These are phyloP conservation scores for Megaceryle maxima DNA, from an alignment of 2,113 vertebrate species.

Conservation along the genomic window DNA sequence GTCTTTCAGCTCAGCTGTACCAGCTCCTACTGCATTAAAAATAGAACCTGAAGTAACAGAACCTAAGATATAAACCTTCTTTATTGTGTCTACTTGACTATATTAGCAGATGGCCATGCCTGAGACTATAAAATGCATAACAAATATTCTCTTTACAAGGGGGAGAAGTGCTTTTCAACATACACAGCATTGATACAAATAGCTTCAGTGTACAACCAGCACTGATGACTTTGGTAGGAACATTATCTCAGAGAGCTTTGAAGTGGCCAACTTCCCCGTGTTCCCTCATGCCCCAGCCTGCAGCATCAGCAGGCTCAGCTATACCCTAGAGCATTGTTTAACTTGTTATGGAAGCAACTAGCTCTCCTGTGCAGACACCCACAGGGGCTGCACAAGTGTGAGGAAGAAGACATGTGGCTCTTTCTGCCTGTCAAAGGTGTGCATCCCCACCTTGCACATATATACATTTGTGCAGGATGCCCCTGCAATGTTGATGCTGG, in stretches of 20 bases:
- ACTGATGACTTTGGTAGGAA: background rate
- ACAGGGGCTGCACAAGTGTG: background rate
- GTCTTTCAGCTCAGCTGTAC: conserved; percentile 44
- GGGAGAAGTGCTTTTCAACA: background rate
- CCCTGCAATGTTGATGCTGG: fast-evolving
- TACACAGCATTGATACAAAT: background rate
- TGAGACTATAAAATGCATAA: background rate
- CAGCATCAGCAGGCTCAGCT: background rate
- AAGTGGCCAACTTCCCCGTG: background rate
- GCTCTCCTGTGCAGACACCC: fast-evolving
- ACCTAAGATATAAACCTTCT: conserved; percentile 22
- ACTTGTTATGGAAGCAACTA: background rate
- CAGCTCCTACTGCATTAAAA: background rate
- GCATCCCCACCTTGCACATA: fast-evolving
- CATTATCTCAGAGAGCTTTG: fast-evolving
- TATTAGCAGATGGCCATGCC: conserved; percentile 53
- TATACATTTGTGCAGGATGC: fast-evolving
- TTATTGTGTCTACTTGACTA: conserved; percentile 30
- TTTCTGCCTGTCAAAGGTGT: background rate
- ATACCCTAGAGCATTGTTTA: background rate
- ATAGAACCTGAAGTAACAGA: conserved; percentile 16
- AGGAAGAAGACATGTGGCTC: background rate
- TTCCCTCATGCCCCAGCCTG: background rate
- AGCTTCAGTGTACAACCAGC: background rate
- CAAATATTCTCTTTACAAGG: background rate